Percentiles rank a stretch among this genome's conserved stretches.
Evolutionary conservation across 1,140 invertebrate genomes (phyloP).

Genomic region (Pseudomyrmex cubaensis): DNA sequence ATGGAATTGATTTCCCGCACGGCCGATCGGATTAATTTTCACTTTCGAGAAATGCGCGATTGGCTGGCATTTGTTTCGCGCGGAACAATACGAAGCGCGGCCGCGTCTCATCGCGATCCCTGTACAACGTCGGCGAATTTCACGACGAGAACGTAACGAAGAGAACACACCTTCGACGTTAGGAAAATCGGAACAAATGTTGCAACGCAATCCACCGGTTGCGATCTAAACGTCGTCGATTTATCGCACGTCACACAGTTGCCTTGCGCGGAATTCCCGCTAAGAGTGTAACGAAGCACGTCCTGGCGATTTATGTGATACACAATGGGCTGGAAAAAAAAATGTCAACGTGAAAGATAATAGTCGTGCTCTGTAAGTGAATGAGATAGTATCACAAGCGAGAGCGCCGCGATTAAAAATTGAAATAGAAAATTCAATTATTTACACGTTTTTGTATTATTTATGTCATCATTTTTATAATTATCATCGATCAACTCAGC

Average conservation of each 20-base stretch:
- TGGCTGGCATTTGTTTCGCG: slow-evolving; percentile 34
- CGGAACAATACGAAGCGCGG: not conserved
- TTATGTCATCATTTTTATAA: not conserved
- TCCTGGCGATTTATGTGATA: not conserved
- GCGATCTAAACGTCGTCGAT: not conserved
- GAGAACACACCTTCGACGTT: not conserved
- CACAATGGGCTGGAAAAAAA: not conserved
- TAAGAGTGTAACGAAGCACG: not conserved
- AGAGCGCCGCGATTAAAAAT: not conserved
- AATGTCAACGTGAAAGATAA: not conserved
- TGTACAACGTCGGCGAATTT: not conserved
- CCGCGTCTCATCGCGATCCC: not conserved
- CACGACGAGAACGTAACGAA: not conserved
- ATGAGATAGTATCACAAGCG: not conserved
- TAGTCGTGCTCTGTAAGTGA: not conserved
- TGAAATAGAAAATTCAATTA: not conserved
- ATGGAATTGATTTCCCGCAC: slow-evolving; percentile 72
- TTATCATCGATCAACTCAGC: not conserved
- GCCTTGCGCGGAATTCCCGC: slow-evolving; percentile 12
- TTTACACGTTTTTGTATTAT: not conserved
- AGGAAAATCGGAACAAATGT: not conserved
- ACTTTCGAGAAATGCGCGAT: slow-evolving; percentile 56
- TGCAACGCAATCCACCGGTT: not conserved
- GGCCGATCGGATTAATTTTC: slow-evolving; percentile 75
- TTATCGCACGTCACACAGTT: slow-evolving; percentile 13